Base-by-base conservation (phyloP, 2,797 vertebrate species). In the Caiman crocodilus region DNA sequence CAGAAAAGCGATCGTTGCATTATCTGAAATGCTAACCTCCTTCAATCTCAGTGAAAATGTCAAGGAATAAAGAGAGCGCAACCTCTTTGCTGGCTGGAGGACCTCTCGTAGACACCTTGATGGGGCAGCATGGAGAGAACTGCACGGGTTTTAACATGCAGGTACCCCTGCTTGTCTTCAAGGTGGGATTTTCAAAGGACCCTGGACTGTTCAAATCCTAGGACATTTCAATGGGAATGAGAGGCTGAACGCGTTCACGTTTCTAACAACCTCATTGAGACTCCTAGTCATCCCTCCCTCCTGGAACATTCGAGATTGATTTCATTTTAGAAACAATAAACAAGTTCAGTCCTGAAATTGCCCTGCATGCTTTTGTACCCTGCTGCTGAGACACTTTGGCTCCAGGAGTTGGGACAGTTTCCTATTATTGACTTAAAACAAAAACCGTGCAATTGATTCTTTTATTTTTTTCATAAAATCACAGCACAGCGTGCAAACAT, bases 391-490 rank as follows among this genome's bases (percentile, higher is more conserved):
- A 94, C 64, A 11, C 67, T 76, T 82, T 82, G 93, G 89, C 94
- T 97, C 93, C 89, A 82, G 94, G 74, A 86, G 81, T 91, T 95
- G 85, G 84, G 95, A 93, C 18, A 1, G 92, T 57, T 96, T 96
- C 94, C 97, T 97, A 97, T 82, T 84, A 61, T 77, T 84, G 85
- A 94, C 85, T 96, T 95, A 96, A 91, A 78, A 69, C 82, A 60
- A 82, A 32, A 50, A 12, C 7, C 60, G 58, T 67, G 85, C 80
- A 90, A 69, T 14, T 75, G 26, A 1, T 1, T n/a, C 95, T 93
- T 90, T 94, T n/a, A n/a, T n/a, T 90, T 59, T 85, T 92, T 82
- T 78, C 1, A 0, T 76, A 1, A 17, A 87, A 91, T 64, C 61
- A 42, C 42, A 28, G 57, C 80, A 63, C 82, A 50, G 28, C 64